A percentile compares a stretch with the other conserved stretches of the same genome.
phyloP scores from a whole-genome alignment of 2,113 vertebrate species.

The Burhinus bistriatus region DNA sequence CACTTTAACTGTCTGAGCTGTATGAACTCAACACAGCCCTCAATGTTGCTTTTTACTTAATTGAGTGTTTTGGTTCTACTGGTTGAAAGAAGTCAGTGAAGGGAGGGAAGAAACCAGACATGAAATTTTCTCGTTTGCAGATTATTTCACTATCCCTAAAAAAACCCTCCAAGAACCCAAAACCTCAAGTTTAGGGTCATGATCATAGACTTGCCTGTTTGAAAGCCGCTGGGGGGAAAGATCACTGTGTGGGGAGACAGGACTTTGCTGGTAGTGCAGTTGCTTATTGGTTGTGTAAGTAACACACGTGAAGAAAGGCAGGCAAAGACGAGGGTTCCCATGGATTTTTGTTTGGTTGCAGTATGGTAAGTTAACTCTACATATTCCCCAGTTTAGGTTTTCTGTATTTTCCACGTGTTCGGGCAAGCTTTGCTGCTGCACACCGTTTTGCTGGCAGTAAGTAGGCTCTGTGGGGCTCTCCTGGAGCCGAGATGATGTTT shows the following conservation, averaged over 20 bases:
- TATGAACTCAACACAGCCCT: not conserved
- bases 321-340: not conserved
- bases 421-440: not conserved
- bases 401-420: not conserved
- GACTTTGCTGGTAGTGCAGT: not conserved
- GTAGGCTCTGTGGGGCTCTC: not conserved
- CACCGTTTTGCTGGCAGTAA: rapidly evolving
- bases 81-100: not conserved
- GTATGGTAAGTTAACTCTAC: not conserved
- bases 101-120: not conserved
- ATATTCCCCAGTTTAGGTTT: not conserved
- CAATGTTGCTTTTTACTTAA: not conserved
- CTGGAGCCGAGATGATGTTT: rapidly evolving
- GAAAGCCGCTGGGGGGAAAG: not conserved
- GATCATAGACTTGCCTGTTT: not conserved
- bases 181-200: not conserved
- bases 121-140: not conserved
- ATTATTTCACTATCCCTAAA: not conserved
- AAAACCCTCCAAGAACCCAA: not conserved
- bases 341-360: not conserved
- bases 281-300: not conserved
- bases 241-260: rapidly evolving
- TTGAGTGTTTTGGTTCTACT: not conserved
- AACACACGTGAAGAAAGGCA: not conserved
- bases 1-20: not conserved